Percentiles rank a stretch among this genome's conserved stretches.
These are phyloP conservation scores for Octomys mimax DNA, from an alignment of 2,797 vertebrate species.

Conservation along the genomic window DNA sequence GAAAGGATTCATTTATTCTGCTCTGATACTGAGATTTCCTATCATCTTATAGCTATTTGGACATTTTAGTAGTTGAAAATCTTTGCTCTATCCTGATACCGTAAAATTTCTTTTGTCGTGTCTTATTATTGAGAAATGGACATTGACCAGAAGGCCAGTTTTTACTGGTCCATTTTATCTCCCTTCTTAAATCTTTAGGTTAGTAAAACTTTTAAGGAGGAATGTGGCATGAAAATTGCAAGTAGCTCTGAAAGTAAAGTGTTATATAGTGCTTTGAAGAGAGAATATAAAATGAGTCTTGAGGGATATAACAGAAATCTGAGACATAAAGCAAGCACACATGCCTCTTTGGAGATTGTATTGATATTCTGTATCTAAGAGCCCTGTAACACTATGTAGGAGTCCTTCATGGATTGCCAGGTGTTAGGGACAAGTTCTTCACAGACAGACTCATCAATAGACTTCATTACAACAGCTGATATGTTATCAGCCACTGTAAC, in stretches of 20 bases:
- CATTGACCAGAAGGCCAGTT: background rate
- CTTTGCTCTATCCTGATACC: constrained; percentile 36
- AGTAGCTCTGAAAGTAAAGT: constrained; percentile 55
- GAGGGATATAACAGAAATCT: constrained; percentile 53
- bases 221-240: constrained; percentile 65
- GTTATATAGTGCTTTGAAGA: constrained; percentile 25
- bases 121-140: constrained; percentile 29
- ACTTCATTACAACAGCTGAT: background rate
- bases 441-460: background rate
- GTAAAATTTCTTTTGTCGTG: constrained; percentile 30
- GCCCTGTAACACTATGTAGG: background rate
- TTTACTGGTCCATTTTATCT: constrained; percentile 67
- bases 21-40: background rate
- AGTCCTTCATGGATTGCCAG: constrained; percentile 37
- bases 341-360: constrained; percentile 42
- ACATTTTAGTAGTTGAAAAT: constrained; percentile 6
- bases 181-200: constrained; percentile 70
- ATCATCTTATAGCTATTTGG: background rate
- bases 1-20: background rate
- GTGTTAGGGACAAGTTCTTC: constrained; percentile 9
- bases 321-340: constrained; percentile 50
- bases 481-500: constrained; percentile 4
- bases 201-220: constrained; percentile 71
- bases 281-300: constrained; percentile 52
- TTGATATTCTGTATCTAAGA: constrained; percentile 44